Evolutionary conservation across 2,888 invertebrate genomes (phyloP).

Genomic region (Pimpla rufipes): DNA sequence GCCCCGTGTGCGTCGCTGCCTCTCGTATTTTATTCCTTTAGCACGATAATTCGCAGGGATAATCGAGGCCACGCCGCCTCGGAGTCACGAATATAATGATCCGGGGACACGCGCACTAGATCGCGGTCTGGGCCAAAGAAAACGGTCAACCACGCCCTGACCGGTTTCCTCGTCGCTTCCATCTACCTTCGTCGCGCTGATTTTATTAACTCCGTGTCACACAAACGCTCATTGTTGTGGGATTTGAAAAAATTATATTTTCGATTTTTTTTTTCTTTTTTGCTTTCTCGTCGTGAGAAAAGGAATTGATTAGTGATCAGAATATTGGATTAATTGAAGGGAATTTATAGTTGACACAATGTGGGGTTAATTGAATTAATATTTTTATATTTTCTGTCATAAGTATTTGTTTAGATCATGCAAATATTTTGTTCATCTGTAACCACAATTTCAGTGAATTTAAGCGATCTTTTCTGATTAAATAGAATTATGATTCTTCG

Average conservation of each 20-base stretch:
- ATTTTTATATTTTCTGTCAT: no score
- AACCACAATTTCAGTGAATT: no score
- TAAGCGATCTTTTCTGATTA: no score
- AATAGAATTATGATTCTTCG: not conserved
- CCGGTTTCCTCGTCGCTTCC: conserved; percentile 54
- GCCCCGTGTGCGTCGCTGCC: not conserved
- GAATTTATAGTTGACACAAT: no score
- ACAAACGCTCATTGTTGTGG: not conserved
- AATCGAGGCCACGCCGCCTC: conserved; percentile 35
- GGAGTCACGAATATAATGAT: conserved; percentile 55
- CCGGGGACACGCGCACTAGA: conserved; percentile 3
- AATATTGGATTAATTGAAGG: no score
- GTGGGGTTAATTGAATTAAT: no score
- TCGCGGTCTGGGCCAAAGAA: conserved; percentile 34
- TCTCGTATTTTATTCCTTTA: conserved; percentile 47
- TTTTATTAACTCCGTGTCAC: not conserved
- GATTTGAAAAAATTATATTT: no score
- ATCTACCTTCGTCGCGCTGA: not conserved
- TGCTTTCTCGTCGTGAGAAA: no score
- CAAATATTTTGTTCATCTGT: no score
- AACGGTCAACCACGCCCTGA: conserved; percentile 65
- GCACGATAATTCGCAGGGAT: conserved; percentile 52
- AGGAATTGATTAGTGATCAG: no score
- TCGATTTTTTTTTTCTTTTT: no score
- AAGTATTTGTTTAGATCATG: no score